Base-by-base conservation (phyloP, 1,140 invertebrate species). In the Anastrepha ludens region DNA sequence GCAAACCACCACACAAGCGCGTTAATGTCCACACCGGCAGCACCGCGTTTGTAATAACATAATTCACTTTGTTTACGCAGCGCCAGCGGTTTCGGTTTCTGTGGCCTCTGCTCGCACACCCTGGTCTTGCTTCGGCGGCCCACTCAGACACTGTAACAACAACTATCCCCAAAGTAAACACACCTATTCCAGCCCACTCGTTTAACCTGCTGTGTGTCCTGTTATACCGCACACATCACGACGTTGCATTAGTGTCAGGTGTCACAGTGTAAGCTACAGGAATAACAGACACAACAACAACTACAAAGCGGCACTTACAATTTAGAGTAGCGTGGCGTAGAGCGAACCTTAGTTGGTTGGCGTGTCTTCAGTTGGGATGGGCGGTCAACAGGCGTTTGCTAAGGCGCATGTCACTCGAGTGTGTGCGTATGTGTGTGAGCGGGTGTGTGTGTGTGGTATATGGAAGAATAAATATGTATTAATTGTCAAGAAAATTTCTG, bases 61-160 rank as follows among this genome's bases (percentile, higher is more conserved):
- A 81, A 81, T 81, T 81, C 74, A 81, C 47, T 81, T 81, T 81
- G 74, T 81, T 81, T 81, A 81, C 74, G 55, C n/a, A 55, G 74
- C 74, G 47, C 74, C 74, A 81, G 74, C 74, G 74, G 74, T 81
- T 81, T 55, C 74, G 74, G 74, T 81, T 81, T 55, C 74, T 29
- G 74, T 81, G 74, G 20, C 74, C 74, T 47, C 74, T 58, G 47
- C 60, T 62, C 13, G 15, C 74, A 17, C 41, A 47, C 39, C 67
- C 3, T 3, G 67, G 3, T 15, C 3, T 55, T 55, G 1, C 6
- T 55, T 55, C 67, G 17, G 39, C 39, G 15, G 8, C 13, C 67
- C 41, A 74, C 67, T 39, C 41, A 74, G 67, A 15, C 67, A 13
- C 17, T 74, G 67, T 8, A 15, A 0, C 67, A 74, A 58, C n/a